These are phyloP conservation scores for Cyclura pinguis DNA, from an alignment of 2,797 vertebrate species.

Conservation along the genomic window DNA sequence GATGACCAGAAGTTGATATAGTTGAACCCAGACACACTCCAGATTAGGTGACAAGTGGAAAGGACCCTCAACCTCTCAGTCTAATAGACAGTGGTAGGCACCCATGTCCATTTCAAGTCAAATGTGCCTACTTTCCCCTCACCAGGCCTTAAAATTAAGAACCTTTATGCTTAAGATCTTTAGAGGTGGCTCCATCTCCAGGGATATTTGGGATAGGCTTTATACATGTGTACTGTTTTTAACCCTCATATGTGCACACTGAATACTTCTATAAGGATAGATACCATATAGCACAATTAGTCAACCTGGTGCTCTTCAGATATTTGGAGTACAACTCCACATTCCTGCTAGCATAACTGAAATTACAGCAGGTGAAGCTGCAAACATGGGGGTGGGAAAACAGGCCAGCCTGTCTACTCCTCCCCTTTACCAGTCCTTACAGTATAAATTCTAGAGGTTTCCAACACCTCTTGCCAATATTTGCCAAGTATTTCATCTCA, in stretches of 20 bases:
- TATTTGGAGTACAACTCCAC: neutral
- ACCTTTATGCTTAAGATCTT: no score
- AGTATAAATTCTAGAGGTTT: conserved; percentile 18
- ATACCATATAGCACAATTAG: neutral
- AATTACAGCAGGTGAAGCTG: neutral
- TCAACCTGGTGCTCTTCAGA: neutral
- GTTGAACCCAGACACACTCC: no score
- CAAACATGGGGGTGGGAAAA: neutral
- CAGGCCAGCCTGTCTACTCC: neutral
- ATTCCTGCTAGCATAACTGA: neutral
- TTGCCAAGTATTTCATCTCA: neutral
- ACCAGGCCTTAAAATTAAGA: no score
- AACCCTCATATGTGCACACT: neutral
- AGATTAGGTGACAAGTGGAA: no score
- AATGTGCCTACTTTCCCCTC: no score
- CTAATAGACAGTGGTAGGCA: no score
- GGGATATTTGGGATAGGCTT: no score
- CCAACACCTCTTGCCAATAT: neutral
- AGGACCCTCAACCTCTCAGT: no score
- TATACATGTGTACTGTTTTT: no score
- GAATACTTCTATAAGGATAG: neutral
- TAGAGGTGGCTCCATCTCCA: neutral
- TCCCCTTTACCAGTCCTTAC: neutral
- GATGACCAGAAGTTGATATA: no score
- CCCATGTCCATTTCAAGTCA: no score